Evolutionary conservation across 2,888 invertebrate species (phyloP).

Genomic region (Agonopterix alstromeriana): DNA sequence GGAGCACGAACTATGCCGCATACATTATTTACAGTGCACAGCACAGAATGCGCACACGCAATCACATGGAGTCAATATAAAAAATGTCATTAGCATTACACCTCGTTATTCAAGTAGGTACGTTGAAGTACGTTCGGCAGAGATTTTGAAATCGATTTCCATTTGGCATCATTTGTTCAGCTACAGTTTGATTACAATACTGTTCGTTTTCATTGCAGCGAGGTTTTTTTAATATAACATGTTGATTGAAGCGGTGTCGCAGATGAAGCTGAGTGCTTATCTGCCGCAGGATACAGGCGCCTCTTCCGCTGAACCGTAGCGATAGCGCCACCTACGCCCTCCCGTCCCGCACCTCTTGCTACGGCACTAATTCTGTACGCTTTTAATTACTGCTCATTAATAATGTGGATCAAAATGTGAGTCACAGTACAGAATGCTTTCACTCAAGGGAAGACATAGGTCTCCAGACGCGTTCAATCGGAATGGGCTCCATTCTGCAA

Average conservation of each 20-base stretch:
- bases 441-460: neutral
- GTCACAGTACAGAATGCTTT: neutral
- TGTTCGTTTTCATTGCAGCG: neutral
- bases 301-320: conserved; percentile 42
- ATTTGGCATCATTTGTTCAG: conserved; percentile 11
- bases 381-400: neutral
- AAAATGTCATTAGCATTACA: conserved; percentile 57
- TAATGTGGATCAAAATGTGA: neutral
- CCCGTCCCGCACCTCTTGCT: conserved; percentile 5
- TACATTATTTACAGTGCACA: conserved; percentile 49
- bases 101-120: conserved; percentile 11
- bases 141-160: conserved; percentile 30
- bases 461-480: no score
- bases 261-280: conserved; percentile 52
- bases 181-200: neutral
- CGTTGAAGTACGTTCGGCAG: conserved; percentile 1
- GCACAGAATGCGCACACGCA: conserved; percentile 58
- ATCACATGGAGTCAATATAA: conserved; percentile 41
- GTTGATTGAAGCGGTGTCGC: conserved; percentile 15
- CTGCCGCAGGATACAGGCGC: conserved; percentile 43
- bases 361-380: neutral
- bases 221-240: no score
- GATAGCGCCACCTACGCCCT: conserved; percentile 40
- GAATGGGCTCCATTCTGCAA: no score
- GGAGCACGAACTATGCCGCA: conserved; percentile 64